Percentiles rank a stretch among this genome's conserved stretches.
phyloP scores from a whole-genome alignment of 2,888 invertebrate species.

The Drosophila incognita region DNA sequence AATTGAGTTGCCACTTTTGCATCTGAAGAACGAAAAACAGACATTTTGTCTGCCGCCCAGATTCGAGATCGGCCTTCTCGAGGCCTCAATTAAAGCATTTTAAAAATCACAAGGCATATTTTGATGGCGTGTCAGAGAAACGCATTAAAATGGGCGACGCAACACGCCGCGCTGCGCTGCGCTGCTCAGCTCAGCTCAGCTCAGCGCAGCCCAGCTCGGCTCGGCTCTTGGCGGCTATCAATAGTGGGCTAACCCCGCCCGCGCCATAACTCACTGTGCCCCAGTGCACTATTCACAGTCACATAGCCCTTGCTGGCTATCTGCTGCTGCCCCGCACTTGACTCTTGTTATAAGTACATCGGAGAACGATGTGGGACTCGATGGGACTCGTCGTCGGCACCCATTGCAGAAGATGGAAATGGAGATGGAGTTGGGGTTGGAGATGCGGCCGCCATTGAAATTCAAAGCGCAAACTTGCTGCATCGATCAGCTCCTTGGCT shows the following conservation, averaged over 20 bases:
- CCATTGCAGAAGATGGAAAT: slow-evolving; percentile 43
- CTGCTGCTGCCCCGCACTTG: slow-evolving; percentile 60
- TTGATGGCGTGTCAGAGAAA: slow-evolving; percentile 77
- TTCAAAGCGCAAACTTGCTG: slow-evolving; percentile 82
- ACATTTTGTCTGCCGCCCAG: slow-evolving; percentile 71
- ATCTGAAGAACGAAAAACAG: slow-evolving; percentile 69
- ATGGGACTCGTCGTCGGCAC: slow-evolving; percentile 65
- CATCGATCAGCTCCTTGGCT: slow-evolving; percentile 72
- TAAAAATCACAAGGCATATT: slow-evolving; percentile 80
- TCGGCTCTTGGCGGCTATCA: slow-evolving; percentile 13
- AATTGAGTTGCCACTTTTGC: slow-evolving; percentile 75
- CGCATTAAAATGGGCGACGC: slow-evolving; percentile 80
- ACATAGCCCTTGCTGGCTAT: slow-evolving; percentile 21
- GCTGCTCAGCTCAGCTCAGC: neutral
- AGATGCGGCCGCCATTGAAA: slow-evolving; percentile 76
- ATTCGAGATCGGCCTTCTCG: slow-evolving; percentile 34
- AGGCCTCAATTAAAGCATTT: slow-evolving; percentile 78
- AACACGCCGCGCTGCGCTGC: slow-evolving; percentile 11
- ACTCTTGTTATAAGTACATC: slow-evolving; percentile 76
- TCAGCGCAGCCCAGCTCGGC: neutral
- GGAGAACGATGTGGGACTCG: slow-evolving; percentile 59
- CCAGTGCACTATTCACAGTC: slow-evolving; percentile 6
- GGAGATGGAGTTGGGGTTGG: neutral
- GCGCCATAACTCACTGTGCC: slow-evolving; percentile 1
- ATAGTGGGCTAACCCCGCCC: slow-evolving; percentile 1